These are phyloP conservation scores for Panthera leo DNA, from an alignment of 2,113 vertebrate species.

Conservation along the genomic window DNA sequence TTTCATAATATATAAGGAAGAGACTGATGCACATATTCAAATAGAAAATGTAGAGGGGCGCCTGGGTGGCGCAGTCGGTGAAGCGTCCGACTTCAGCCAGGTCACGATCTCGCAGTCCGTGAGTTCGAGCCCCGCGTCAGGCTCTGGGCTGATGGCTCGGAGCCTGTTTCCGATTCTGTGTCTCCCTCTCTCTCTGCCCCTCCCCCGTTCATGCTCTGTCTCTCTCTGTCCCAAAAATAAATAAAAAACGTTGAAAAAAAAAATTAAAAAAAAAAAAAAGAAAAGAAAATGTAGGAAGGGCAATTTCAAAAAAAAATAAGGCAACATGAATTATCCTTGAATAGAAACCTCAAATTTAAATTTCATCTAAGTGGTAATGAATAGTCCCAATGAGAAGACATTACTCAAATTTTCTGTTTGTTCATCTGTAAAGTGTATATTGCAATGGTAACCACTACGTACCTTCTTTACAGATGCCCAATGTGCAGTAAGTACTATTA, in stretches of 20 bases:
- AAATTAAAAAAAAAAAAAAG: too few relatives aligned
- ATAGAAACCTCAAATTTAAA: constrained; percentile 9
- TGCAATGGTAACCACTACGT: not conserved
- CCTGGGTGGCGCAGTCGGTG: too few relatives aligned
- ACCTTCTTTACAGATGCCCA: not conserved
- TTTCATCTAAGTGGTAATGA: not conserved
- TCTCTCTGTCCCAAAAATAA: too few relatives aligned
- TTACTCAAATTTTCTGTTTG: not conserved
- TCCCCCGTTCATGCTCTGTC: too few relatives aligned
- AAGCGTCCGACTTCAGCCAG: too few relatives aligned
- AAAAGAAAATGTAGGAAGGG: not conserved
- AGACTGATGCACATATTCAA: not conserved
- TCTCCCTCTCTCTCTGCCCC: too few relatives aligned
- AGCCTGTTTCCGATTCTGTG: too few relatives aligned
- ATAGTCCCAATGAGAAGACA: not conserved
- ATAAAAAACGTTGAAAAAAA: too few relatives aligned
- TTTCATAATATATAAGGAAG: not conserved
- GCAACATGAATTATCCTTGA: constrained; percentile 4
- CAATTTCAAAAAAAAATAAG: not conserved
- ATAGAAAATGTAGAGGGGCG: not conserved
- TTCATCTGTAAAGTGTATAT: not conserved
- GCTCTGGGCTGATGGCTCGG: too few relatives aligned
- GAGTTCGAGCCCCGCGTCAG: too few relatives aligned
- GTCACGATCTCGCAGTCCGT: too few relatives aligned
- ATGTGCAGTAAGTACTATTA: not conserved